Evolutionary conservation across 2,797 vertebrate genomes (phyloP).

Genomic region (Spatula clypeata): DNA sequence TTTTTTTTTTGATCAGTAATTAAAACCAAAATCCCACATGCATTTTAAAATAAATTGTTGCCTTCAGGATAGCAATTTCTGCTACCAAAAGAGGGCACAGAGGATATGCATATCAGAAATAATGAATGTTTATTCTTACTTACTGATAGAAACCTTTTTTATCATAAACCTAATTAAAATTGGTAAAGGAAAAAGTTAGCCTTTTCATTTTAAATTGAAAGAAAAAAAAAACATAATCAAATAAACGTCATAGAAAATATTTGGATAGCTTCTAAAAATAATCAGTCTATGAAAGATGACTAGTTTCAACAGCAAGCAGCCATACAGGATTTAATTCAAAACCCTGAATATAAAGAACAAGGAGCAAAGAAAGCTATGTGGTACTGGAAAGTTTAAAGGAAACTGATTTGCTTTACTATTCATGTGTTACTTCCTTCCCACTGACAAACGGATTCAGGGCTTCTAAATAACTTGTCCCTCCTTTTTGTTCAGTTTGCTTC

Average conservation of each 20-base stretch:
- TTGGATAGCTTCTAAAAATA: not conserved
- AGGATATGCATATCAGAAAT: not conserved
- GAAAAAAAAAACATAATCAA: not conserved
- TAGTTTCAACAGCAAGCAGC: not conserved
- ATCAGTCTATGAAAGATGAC: not conserved
- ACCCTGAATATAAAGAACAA: not conserved
- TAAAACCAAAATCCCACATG: conserved; percentile 14
- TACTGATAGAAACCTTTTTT: not conserved
- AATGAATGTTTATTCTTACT: not conserved
- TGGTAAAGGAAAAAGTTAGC: not conserved
- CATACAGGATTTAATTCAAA: not conserved
- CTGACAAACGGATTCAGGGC: not conserved
- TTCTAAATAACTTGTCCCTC: not conserved
- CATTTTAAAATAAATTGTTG: not conserved
- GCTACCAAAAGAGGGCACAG: not conserved
- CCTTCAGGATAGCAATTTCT: conserved; percentile 7
- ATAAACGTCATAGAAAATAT: not conserved
- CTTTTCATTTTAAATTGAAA: not conserved
- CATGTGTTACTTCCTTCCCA: not conserved
- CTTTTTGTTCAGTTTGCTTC: not conserved
- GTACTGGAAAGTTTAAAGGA: not conserved
- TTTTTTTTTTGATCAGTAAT: not conserved
- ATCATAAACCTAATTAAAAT: conserved; percentile 4
- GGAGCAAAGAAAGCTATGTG: not conserved
- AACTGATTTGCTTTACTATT: not conserved